A percentile compares a stretch with the other conserved stretches of the same genome.
phyloP scores from a whole-genome alignment of 2,797 vertebrate species.

The Bovichtus diacanthus region DNA sequence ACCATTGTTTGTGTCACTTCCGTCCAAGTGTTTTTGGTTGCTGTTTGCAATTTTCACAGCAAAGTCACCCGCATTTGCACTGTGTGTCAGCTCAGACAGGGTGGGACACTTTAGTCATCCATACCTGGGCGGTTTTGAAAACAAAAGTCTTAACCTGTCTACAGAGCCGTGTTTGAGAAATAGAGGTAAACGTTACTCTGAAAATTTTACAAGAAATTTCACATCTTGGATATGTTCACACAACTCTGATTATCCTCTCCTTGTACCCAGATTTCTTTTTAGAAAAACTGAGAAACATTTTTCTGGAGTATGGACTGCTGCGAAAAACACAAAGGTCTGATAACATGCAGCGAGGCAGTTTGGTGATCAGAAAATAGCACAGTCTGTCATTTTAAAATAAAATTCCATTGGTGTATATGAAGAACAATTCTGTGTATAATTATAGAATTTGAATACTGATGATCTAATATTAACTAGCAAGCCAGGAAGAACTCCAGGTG shows the following conservation, averaged over 20 bases:
- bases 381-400: neutral
- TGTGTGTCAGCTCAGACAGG: neutral
- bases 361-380: conserved; percentile 2
- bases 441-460: neutral
- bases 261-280: neutral
- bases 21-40: neutral
- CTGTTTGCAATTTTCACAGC: neutral
- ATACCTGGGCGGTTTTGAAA: conserved; percentile 1
- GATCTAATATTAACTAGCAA: neutral
- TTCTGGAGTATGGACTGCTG: neutral
- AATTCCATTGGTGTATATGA: neutral
- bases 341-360: neutral
- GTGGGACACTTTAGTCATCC: neutral
- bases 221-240: conserved; percentile 8
- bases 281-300: neutral
- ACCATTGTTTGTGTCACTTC: neutral
- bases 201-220: conserved; percentile 17
- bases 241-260: neutral
- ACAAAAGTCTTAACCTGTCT: neutral
- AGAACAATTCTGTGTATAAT: neutral
- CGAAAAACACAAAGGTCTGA: neutral
- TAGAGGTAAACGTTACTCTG: conserved; percentile 9
- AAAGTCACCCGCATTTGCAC: neutral
- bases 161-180: neutral
- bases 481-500: neutral